Evolutionary conservation across 37 sponge, comb jelly and placozoan species (phyloP).

Genomic region (Petrosia ficiformis): DNA sequence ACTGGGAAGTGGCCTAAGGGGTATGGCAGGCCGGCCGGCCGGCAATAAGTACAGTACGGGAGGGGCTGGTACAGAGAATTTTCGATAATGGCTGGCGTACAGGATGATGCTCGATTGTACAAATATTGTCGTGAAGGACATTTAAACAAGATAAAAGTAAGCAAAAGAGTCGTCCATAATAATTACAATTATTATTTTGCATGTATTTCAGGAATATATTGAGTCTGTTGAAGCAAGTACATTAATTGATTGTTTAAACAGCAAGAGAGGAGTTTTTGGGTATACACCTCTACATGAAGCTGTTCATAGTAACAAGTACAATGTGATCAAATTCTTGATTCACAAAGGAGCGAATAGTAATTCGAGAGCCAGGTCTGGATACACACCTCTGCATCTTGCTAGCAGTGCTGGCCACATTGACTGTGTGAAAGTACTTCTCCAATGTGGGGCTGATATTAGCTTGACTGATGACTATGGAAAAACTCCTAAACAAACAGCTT

Average conservation of each 20-base stretch:
- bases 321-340: conserved; percentile 60
- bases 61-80: too few species aligned
- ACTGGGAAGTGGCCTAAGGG: too few species aligned
- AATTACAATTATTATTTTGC: too few species aligned
- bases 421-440: conserved; percentile 56
- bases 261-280: too few species aligned
- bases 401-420: conserved; percentile 38
- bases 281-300: too few species aligned
- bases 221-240: too few species aligned
- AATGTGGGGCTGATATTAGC: conserved; percentile 50
- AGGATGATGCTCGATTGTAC: background rate
- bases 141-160: background rate
- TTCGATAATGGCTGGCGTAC: background rate
- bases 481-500: conserved; percentile 43
- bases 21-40: too few species aligned
- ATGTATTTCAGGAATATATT: too few species aligned
- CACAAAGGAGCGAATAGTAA: conserved; percentile 47
- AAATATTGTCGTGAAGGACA: background rate
- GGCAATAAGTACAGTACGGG: too few species aligned
- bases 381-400: conserved; percentile 67
- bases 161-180: too few species aligned
- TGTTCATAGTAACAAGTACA: conserved; percentile 57
- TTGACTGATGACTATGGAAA: conserved; percentile 50
- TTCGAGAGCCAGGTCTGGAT: conserved; percentile 24
- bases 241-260: too few species aligned